Conservation (phyloP, 1,140 invertebrate species). For the Microplitis demolitor region DNA sequence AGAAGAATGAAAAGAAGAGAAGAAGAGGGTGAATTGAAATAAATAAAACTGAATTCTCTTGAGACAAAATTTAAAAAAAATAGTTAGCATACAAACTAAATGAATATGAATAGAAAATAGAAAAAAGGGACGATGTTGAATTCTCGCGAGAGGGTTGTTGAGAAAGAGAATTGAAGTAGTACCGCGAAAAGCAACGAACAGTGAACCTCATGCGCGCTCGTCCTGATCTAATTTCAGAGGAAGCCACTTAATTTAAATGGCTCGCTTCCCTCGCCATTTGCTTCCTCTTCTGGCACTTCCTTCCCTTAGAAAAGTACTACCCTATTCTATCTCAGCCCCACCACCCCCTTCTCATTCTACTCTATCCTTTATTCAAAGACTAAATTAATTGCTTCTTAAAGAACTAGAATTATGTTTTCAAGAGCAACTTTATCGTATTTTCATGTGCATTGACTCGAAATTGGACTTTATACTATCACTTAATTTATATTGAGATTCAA, state of each 20-base stretch:
- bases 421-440: constrained; percentile 37
- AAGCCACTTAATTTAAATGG: constrained; percentile 59
- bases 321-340: constrained; percentile 27
- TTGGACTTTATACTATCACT: constrained; percentile 1
- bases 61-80: background rate
- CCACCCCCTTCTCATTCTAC: constrained; percentile 22
- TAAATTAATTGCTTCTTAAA: constrained; percentile 59
- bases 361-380: constrained; percentile 46
- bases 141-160: background rate
- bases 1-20: too few species aligned
- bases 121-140: background rate
- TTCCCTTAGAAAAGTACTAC: constrained; percentile 16
- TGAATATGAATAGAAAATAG: constrained; percentile 3
- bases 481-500: too few species aligned
- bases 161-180: background rate
- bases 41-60: too few species aligned
- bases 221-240: constrained; percentile 56
- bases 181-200: constrained; percentile 1
- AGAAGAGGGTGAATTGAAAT: too few species aligned
- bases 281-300: background rate
- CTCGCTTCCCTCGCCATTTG: constrained; percentile 32
- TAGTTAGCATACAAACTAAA: background rate
- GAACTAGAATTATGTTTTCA: constrained; percentile 56
- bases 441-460: constrained; percentile 5
- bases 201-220: constrained; percentile 3